phyloP scores from a whole-genome alignment of 2,888 invertebrate genomes.

The Pimpla rufipes region DNA sequence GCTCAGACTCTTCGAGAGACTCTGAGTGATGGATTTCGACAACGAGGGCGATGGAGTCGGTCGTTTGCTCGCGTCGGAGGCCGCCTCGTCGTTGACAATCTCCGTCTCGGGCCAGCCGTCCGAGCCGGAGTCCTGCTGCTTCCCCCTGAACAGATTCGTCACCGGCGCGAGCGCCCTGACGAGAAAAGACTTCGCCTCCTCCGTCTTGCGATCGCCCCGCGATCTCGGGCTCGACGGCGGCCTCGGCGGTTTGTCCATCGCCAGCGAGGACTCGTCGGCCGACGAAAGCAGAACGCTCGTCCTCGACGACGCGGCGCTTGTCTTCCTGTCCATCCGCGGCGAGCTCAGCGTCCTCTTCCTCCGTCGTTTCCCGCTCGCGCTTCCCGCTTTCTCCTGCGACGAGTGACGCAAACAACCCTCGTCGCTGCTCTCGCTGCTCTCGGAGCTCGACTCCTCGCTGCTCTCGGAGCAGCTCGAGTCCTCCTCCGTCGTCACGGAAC shows the following conservation, averaged over 20 bases:
- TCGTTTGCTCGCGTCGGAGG: constrained; percentile 71
- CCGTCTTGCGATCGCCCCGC: constrained; percentile 85
- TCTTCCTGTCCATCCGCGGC: constrained; percentile 72
- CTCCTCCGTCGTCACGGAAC: constrained; percentile 57
- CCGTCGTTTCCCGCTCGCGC: constrained; percentile 64
- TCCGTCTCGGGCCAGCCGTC: constrained; percentile 58
- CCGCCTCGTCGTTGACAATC: constrained; percentile 71
- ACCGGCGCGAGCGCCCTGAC: constrained; percentile 90
- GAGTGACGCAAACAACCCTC: constrained; percentile 70
- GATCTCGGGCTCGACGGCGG: constrained; percentile 86
- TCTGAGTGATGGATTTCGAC: constrained; percentile 73
- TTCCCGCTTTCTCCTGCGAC: constrained; percentile 63
- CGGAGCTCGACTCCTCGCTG: constrained; percentile 74
- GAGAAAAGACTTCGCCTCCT: constrained; percentile 91
- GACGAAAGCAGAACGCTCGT: constrained; percentile 86
- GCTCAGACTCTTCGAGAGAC: constrained; percentile 74
- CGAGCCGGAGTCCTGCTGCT: constrained; percentile 84
- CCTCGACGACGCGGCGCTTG: constrained; percentile 85
- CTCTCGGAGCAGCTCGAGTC: constrained; percentile 75
- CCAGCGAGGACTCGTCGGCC: constrained; percentile 87
- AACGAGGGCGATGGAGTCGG: constrained; percentile 69
- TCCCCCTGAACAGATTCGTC: constrained; percentile 90
- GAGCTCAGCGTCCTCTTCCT: constrained; percentile 74
- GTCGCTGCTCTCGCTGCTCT: constrained; percentile 81
- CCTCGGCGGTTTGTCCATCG: constrained; percentile 86